phyloP scores from a whole-genome alignment of 1,140 invertebrate species.

The Grapholita molesta region DNA sequence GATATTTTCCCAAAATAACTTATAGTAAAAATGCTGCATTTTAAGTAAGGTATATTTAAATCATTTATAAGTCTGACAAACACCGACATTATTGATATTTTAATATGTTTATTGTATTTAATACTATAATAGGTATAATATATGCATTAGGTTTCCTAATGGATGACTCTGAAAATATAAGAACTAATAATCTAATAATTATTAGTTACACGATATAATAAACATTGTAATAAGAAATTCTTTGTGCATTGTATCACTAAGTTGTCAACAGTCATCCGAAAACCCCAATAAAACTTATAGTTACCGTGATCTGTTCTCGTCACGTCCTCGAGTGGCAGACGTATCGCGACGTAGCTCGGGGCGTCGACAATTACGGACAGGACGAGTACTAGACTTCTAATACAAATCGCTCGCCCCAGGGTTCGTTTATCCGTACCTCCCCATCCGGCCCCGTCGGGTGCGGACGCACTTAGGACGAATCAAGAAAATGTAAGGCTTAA shows the following conservation, averaged over 20 bases:
- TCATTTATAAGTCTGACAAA: too few species aligned
- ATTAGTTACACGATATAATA: too few species aligned
- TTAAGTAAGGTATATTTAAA: too few species aligned
- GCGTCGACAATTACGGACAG: conserved; percentile 72
- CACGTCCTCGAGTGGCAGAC: conserved; percentile 52
- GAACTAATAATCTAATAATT: too few species aligned
- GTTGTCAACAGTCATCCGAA: background rate
- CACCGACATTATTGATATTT: too few species aligned
- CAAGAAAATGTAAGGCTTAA: conserved; percentile 12
- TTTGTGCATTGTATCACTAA: background rate
- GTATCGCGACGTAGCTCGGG: conserved; percentile 42
- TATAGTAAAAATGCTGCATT: too few species aligned
- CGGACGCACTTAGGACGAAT: conserved; percentile 14
- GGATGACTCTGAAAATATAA: too few species aligned
- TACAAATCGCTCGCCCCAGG: conserved; percentile 71
- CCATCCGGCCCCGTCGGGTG: conserved; percentile 31
- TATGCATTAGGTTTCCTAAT: too few species aligned
- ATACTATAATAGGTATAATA: too few species aligned
- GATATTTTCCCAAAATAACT: too few species aligned
- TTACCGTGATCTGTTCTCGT: conserved; percentile 50
- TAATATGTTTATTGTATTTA: too few species aligned
- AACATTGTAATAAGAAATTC: too few species aligned
- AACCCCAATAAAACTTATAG: background rate
- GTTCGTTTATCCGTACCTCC: conserved; percentile 60
- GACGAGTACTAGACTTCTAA: conserved; percentile 65